phyloP scores from a whole-genome alignment of 2,113 vertebrate genomes.

The Narcine bancroftii region DNA sequence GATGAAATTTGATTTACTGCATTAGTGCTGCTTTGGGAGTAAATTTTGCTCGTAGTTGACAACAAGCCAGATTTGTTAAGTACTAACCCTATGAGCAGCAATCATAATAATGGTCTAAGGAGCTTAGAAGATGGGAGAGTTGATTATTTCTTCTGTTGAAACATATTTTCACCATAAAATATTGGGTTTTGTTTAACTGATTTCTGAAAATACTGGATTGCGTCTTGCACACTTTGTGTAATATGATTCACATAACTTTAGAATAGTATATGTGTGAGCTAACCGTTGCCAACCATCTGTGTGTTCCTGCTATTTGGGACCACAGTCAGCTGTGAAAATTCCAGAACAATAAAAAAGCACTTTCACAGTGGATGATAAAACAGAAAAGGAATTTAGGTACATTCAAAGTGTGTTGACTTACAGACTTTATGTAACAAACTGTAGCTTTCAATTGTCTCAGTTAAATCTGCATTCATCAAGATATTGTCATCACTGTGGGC shows the following conservation, averaged over 20 bases:
- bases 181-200: not conserved
- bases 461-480: not conserved
- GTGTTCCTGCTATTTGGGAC: not conserved
- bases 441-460: not conserved
- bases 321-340: not conserved
- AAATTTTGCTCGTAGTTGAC: not conserved
- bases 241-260: not conserved
- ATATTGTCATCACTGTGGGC: not conserved
- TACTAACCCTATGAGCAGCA: not conserved
- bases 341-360: not conserved
- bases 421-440: not conserved
- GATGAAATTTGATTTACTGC: slow-evolving; percentile 27
- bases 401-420: not conserved
- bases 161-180: not conserved
- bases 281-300: not conserved
- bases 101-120: not conserved
- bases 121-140: not conserved
- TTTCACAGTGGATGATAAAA: not conserved
- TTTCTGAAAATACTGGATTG: not conserved
- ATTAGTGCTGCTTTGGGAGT: not conserved
- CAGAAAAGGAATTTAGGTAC: not conserved
- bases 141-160: not conserved
- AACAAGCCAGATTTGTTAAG: slow-evolving; percentile 7
- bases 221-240: not conserved
- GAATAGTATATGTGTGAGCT: not conserved